Percentiles rank a stretch among this genome's conserved stretches.
These are phyloP conservation scores for Sarcophaga peregrina DNA, from an alignment of 1,140 invertebrate species.

Conservation along the genomic window DNA sequence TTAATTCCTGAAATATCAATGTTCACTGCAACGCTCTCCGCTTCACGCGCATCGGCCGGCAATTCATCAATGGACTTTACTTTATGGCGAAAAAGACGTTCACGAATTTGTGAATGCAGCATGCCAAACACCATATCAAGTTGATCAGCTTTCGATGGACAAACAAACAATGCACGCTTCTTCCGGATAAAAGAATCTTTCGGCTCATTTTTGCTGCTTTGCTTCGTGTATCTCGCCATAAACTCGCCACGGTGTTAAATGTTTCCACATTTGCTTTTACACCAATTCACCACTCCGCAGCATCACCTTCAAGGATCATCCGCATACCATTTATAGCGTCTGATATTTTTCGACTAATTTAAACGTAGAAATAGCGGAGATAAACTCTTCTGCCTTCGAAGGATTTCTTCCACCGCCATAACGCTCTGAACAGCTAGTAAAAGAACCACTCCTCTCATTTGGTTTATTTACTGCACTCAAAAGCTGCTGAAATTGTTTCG, in stretches of 20 bases:
- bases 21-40: not conserved
- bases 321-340: slow-evolving; percentile 51
- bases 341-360: slow-evolving; percentile 47
- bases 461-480: not conserved
- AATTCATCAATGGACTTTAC: slow-evolving; percentile 41
- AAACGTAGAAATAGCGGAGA: slow-evolving; percentile 46
- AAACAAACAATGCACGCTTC: slow-evolving; percentile 40
- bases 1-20: not conserved
- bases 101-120: slow-evolving; percentile 42
- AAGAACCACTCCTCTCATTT: slow-evolving; percentile 38
- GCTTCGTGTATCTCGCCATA: slow-evolving; percentile 44
- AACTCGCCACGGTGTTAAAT: slow-evolving; percentile 44
- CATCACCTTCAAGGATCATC: slow-evolving; percentile 48
- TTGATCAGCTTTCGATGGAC: slow-evolving; percentile 31
- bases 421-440: slow-evolving; percentile 43
- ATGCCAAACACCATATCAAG: slow-evolving; percentile 49
- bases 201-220: slow-evolving; percentile 42
- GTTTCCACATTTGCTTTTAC: slow-evolving; percentile 24
- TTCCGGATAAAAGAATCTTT: slow-evolving; percentile 43
- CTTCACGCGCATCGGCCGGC: slow-evolving; percentile 23
- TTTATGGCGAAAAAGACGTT: slow-evolving; percentile 37
- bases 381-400: slow-evolving; percentile 48
- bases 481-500: slow-evolving; percentile 19
- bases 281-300: slow-evolving; percentile 34
- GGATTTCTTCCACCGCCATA: slow-evolving; percentile 43